phyloP scores from a whole-genome alignment of 2,797 vertebrate species.

The Xiphorhynchus erythropygius region DNA sequence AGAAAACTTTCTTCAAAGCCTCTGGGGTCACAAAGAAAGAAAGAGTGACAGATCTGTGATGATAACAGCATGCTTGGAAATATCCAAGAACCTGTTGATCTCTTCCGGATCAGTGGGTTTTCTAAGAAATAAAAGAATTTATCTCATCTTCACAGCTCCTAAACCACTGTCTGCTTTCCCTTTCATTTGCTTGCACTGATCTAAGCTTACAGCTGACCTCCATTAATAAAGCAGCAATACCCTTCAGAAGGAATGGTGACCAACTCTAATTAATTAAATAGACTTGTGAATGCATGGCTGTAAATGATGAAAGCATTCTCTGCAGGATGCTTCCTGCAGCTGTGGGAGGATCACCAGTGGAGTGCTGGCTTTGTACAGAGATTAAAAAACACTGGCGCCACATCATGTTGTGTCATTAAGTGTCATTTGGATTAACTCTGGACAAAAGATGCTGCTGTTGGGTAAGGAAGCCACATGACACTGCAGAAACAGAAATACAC shows the following conservation, averaged over 20 bases:
- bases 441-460: background rate
- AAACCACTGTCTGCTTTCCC: background rate
- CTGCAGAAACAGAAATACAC: background rate
- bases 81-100: background rate
- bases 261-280: constrained; percentile 2
- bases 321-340: background rate
- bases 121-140: background rate
- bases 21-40: background rate
- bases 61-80: background rate
- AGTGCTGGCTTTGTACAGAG: background rate
- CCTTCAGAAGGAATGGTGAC: background rate
- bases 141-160: background rate
- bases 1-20: background rate
- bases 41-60: background rate
- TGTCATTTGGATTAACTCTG: background rate
- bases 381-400: background rate
- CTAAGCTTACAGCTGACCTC: background rate
- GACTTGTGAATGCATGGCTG: background rate
- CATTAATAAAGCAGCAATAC: background rate
- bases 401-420: background rate
- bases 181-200: background rate
- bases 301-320: background rate
- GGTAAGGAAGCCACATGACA: background rate
- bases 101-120: background rate
- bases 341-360: background rate